phyloP scores from a whole-genome alignment of 2,113 vertebrate genomes.

The Condylura cristata region DNA sequence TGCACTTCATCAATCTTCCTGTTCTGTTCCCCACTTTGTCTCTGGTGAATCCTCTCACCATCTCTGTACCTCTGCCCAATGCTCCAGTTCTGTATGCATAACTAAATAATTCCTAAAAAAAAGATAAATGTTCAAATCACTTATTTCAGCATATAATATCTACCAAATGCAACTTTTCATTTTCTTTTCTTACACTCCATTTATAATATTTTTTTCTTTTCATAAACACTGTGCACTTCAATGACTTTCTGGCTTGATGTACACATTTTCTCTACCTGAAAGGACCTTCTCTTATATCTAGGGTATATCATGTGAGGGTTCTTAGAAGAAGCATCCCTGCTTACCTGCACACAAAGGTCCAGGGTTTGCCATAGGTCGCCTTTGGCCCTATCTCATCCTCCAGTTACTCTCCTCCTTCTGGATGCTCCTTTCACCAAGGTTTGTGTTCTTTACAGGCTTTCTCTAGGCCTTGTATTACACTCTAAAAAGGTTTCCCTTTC shows the following conservation, averaged over 20 bases:
- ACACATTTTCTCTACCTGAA: background rate
- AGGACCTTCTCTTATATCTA: background rate
- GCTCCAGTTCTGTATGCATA: too few relatives aligned
- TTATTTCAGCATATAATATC: background rate
- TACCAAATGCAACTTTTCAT: background rate
- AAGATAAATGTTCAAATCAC: background rate
- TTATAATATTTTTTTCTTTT: background rate
- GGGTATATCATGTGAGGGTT: too few relatives aligned
- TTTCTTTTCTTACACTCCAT: background rate
- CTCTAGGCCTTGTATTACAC: background rate
- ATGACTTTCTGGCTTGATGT: background rate
- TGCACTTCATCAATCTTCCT: too few relatives aligned
- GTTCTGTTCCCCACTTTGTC: too few relatives aligned
- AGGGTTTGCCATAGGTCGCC: background rate
- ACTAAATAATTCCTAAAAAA: too few relatives aligned
- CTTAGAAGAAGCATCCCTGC: background rate
- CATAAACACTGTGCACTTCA: background rate
- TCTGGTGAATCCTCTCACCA: too few relatives aligned
- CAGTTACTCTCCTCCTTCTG: background rate
- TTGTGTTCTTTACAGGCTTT: background rate
- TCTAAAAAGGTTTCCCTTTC: background rate
- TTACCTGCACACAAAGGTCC: background rate
- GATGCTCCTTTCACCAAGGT: rapidly evolving
- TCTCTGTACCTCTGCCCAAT: too few relatives aligned
- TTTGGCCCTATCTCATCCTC: background rate